Conservation (phyloP, 92 coral and sea anemone species). For the Heliopora coerulea region DNA sequence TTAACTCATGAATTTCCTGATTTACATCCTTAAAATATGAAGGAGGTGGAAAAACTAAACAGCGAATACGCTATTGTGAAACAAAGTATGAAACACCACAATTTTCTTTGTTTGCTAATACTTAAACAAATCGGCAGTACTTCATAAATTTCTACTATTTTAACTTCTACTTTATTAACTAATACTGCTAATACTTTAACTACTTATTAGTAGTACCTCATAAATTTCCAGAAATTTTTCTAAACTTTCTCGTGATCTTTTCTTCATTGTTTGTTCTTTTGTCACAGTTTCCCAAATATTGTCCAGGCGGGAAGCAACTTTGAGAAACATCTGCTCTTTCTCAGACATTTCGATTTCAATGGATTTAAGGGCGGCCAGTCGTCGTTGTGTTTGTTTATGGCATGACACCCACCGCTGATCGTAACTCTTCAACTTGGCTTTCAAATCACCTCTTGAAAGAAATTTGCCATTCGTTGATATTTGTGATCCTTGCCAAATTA, state of each 20-base stretch:
- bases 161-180: too few relatives aligned
- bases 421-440: constrained; percentile 77
- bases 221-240: constrained; percentile 66
- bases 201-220: constrained; percentile 53
- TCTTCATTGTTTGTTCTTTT: not conserved
- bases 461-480: constrained; percentile 85
- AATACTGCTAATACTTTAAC: too few relatives aligned
- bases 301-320: not conserved
- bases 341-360: constrained; percentile 75
- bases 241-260: constrained; percentile 40
- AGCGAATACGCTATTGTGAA: too few relatives aligned
- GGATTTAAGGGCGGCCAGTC: constrained; percentile 64
- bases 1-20: constrained; percentile 61
- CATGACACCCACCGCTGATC: constrained; percentile 83
- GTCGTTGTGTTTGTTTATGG: constrained; percentile 63
- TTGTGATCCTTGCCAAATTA: constrained; percentile 97
- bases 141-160: too few relatives aligned
- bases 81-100: too few relatives aligned
- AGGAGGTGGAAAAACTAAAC: too few relatives aligned
- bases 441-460: constrained; percentile 68
- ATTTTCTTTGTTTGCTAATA: too few relatives aligned
- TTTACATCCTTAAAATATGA: constrained; percentile 59
- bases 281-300: constrained; percentile 1
- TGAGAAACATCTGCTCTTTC: constrained; percentile 52
- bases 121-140: too few relatives aligned